phyloP scores from a whole-genome alignment of 1,140 invertebrate genomes.

The Mamestra configurata region DNA sequence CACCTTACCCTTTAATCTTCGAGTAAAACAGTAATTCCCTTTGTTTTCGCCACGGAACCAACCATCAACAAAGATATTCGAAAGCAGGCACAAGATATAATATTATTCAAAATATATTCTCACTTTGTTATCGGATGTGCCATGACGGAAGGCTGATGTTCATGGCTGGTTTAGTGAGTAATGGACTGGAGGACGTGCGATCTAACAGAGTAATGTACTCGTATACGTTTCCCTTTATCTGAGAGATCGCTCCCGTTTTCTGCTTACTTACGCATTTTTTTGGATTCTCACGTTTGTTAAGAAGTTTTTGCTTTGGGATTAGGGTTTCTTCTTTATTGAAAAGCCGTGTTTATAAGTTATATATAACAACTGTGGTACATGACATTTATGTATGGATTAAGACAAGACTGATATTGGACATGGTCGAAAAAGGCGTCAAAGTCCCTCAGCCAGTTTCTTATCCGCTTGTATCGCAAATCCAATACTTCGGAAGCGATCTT shows the following conservation, averaged over 20 bases:
- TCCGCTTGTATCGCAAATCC: no score
- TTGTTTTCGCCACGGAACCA: no score
- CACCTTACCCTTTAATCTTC: no score
- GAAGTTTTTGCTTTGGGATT: neutral
- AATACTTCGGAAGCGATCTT: no score
- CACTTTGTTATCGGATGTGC: neutral
- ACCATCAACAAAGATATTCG: no score
- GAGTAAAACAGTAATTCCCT: no score
- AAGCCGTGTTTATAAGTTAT: no score
- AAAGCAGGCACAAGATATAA: neutral
- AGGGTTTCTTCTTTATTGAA: neutral
- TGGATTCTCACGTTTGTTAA: neutral
- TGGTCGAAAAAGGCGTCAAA: no score
- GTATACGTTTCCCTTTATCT: neutral
- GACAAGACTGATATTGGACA: no score
- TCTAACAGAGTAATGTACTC: slow-evolving; percentile 16
- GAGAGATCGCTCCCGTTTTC: neutral
- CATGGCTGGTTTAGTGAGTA: slow-evolving; percentile 32
- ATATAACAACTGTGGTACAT: no score
- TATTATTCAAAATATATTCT: neutral
- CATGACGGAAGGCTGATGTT: slow-evolving; percentile 7
- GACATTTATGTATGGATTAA: no score
- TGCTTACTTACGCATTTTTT: neutral
- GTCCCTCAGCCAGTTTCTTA: no score
- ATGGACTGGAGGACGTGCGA: neutral